These are phyloP conservation scores for Chromis chromis DNA, from an alignment of 2,797 vertebrate species.

Conservation along the genomic window DNA sequence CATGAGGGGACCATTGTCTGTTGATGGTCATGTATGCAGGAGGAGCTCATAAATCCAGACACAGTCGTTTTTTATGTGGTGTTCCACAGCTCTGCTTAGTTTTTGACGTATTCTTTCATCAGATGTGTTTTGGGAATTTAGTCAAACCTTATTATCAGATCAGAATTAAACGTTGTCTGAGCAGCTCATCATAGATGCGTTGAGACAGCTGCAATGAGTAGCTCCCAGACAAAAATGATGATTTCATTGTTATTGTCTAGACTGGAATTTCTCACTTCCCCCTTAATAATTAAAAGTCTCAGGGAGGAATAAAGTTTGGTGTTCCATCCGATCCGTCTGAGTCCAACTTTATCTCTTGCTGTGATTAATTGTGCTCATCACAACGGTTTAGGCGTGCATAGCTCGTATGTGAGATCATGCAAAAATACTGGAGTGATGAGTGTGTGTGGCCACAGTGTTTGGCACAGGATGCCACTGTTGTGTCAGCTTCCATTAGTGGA, in stretches of 20 bases:
- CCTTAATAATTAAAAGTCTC: slow-evolving; percentile 8
- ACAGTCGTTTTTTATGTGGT: not conserved
- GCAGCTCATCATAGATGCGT: slow-evolving; percentile 5
- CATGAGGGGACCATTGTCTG: slow-evolving; percentile 28
- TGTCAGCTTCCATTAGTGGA: slow-evolving; percentile 31
- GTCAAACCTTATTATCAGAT: not conserved
- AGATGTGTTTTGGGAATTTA: not conserved
- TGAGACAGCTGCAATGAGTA: not conserved
- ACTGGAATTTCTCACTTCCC: slow-evolving; percentile 43
- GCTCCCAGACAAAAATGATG: slow-evolving; percentile 20
- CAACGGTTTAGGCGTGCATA: not conserved
- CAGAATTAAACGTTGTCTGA: slow-evolving; percentile 1
- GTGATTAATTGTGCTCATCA: slow-evolving; percentile 13
- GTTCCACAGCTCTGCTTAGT: not conserved
- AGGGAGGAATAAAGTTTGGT: not conserved
- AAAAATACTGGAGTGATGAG: slow-evolving; percentile 37
- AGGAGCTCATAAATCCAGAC: slow-evolving; percentile 1
- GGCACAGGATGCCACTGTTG: slow-evolving; percentile 2
- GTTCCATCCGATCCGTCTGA: not conserved
- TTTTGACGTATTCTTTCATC: not conserved
- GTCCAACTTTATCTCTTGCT: slow-evolving; percentile 5
- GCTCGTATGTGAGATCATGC: slow-evolving; percentile 14
- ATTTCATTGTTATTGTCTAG: slow-evolving; percentile 42
- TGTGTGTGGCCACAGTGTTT: slow-evolving; percentile 13
- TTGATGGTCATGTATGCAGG: slow-evolving; percentile 7